Percentiles rank a stretch among this genome's conserved stretches.
phyloP scores from a whole-genome alignment of 2,888 invertebrate genomes.

The Eulithis testata region DNA sequence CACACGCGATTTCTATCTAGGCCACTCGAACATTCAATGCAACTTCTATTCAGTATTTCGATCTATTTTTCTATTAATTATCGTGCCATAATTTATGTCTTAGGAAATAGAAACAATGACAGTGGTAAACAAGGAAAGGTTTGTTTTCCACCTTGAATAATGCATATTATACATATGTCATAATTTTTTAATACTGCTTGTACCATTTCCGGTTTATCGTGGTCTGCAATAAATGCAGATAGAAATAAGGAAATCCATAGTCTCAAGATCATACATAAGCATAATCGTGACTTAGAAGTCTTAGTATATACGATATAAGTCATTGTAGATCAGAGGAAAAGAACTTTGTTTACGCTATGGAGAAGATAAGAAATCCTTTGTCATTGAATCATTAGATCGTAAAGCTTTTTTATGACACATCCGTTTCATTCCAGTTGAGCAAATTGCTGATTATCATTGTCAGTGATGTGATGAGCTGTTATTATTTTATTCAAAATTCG shows the following conservation, averaged over 20 bases:
- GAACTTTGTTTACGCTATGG: constrained; percentile 5
- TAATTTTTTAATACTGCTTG: constrained; percentile 12
- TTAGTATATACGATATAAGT: background rate
- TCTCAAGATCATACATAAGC: constrained; percentile 18
- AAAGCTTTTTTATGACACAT: background rate
- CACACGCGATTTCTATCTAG: constrained; percentile 3
- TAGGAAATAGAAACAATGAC: constrained; percentile 29
- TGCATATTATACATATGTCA: constrained; percentile 14
- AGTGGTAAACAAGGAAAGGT: constrained; percentile 28
- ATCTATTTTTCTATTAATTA: constrained; percentile 11
- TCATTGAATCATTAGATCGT: background rate
- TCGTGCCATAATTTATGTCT: constrained; percentile 20
- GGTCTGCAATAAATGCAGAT: constrained; percentile 21
- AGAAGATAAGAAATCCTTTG: no score
- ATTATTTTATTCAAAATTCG: constrained; percentile 10
- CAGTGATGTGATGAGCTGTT: background rate
- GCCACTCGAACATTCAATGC: constrained; percentile 5
- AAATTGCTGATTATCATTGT: background rate
- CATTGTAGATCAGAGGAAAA: constrained; percentile 19
- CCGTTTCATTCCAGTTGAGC: background rate
- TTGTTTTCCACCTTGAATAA: constrained; percentile 21
- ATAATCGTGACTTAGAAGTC: constrained; percentile 19
- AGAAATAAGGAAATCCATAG: constrained; percentile 25
- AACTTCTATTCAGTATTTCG: constrained; percentile 16
- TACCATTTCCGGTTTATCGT: constrained; percentile 21